These are phyloP conservation scores for Eucera pruinosa DNA, from an alignment of 2,888 invertebrate genomes.

Conservation along the genomic window DNA sequence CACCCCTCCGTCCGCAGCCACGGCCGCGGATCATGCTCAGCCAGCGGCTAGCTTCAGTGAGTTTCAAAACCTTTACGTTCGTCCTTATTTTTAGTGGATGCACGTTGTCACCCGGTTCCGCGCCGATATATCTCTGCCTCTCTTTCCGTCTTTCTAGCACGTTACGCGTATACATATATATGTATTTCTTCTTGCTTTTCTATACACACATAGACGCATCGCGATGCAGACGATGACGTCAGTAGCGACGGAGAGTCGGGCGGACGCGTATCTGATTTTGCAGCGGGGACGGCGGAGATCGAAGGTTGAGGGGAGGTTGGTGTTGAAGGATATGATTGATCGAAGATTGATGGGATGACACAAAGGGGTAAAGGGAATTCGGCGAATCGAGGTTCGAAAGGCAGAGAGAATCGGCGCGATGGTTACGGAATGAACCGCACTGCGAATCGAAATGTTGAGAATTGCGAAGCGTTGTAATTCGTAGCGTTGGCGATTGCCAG, in stretches of 20 bases:
- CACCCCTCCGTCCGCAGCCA: constrained; percentile 88
- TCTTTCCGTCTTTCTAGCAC: neutral
- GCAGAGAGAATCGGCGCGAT: neutral
- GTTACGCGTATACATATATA: neutral
- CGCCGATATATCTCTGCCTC: neutral
- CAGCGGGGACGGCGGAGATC: neutral
- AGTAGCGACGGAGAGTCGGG: too few relatives aligned
- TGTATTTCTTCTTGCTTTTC: too few relatives aligned
- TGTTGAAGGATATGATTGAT: neutral
- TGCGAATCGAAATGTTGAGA: neutral
- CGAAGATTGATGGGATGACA: neutral
- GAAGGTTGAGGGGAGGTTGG: neutral
- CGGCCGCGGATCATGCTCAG: constrained; percentile 84
- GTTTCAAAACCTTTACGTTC: constrained; percentile 73
- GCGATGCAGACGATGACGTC: too few relatives aligned
- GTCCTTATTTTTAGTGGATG: constrained; percentile 64
- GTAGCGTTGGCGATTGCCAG: too few relatives aligned
- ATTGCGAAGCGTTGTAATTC: too few relatives aligned
- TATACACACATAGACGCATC: too few relatives aligned
- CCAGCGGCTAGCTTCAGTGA: constrained; percentile 84
- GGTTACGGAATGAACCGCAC: too few relatives aligned
- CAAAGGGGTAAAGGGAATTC: too few relatives aligned
- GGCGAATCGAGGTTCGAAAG: neutral
- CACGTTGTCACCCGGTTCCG: constrained; percentile 40
- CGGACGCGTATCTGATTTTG: neutral